Evolutionary conservation across 2,888 invertebrate species (phyloP).

Genomic region (Tenthredo distinguenda): DNA sequence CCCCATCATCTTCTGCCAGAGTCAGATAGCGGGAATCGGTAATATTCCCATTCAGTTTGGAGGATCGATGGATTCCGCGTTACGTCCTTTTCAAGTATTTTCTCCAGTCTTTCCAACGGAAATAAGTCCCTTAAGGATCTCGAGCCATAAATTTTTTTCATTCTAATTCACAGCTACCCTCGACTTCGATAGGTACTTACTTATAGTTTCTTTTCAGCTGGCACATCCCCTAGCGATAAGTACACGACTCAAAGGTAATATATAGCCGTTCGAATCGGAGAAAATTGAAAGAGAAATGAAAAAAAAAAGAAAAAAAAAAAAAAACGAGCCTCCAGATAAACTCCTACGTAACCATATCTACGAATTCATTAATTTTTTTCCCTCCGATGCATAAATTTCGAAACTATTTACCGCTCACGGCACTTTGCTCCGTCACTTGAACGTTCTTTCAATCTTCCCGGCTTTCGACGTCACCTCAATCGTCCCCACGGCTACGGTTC

Average conservation of each 20-base stretch:
- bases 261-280: not conserved
- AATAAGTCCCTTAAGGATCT: not conserved
- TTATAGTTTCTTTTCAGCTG: not conserved
- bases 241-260: not conserved
- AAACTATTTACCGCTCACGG: slow-evolving; percentile 40
- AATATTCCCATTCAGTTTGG: slow-evolving; percentile 17
- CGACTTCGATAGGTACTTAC: slow-evolving; percentile 1
- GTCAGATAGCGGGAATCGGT: slow-evolving; percentile 39
- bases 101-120: not conserved
- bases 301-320: not conserved
- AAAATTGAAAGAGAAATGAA: not conserved
- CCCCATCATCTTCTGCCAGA: slow-evolving; percentile 12
- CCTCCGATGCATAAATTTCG: not conserved
- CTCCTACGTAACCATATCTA: not conserved
- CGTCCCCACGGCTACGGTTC: slow-evolving; percentile 13
- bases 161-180: not conserved
- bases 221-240: not conserved
- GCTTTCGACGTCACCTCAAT: slow-evolving; percentile 44
- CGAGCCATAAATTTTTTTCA: slow-evolving; percentile 24
- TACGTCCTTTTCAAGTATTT: not conserved
- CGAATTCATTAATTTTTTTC: not conserved
- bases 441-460: slow-evolving; percentile 48
- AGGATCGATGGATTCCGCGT: slow-evolving; percentile 31
- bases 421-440: slow-evolving; percentile 44
- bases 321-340: not conserved